Percentiles rank a stretch among this genome's conserved stretches.
Conservation (phyloP, 2,113 vertebrate species). For the Trinectes maculatus region DNA sequence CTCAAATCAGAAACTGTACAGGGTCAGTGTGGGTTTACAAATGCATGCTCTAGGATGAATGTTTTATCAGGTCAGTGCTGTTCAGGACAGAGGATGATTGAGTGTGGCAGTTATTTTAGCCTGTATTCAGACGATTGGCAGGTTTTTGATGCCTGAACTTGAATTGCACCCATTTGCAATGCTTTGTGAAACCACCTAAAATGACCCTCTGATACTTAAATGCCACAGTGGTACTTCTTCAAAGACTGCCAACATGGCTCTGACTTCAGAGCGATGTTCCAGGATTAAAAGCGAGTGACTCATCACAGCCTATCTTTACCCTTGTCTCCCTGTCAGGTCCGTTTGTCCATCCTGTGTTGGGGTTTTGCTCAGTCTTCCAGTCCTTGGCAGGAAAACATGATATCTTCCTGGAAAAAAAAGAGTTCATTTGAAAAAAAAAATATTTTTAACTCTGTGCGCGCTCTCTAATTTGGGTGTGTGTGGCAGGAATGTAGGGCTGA, state of each 20-base stretch:
- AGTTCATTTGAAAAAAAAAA: slow-evolving; percentile 49
- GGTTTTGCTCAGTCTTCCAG: slow-evolving; percentile 62
- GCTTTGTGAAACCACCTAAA: slow-evolving; percentile 36
- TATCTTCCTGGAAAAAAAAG: slow-evolving; percentile 62
- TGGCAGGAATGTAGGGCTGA: slow-evolving; percentile 64
- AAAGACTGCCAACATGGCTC: slow-evolving; percentile 53
- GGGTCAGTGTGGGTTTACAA: slow-evolving; percentile 19
- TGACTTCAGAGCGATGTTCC: slow-evolving; percentile 36
- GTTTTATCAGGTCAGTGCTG: slow-evolving; percentile 37
- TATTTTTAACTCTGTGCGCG: slow-evolving; percentile 74
- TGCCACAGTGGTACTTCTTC: slow-evolving; percentile 38
- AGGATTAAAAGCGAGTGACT: slow-evolving; percentile 52
- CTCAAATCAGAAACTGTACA: slow-evolving; percentile 34
- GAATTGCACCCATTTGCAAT: slow-evolving; percentile 35
- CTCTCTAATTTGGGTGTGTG: slow-evolving; percentile 79
- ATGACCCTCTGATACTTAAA: slow-evolving; percentile 31
- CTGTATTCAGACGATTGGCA: slow-evolving; percentile 26
- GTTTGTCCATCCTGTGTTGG: slow-evolving; percentile 50
- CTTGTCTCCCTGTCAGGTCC: slow-evolving; percentile 41
- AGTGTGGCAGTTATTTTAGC: slow-evolving; percentile 37
- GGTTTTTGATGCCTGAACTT: slow-evolving; percentile 18
- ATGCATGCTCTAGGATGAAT: slow-evolving; percentile 44
- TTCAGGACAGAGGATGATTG: slow-evolving; percentile 34
- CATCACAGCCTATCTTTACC: slow-evolving; percentile 65
- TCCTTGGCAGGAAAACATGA: slow-evolving; percentile 61